These are phyloP conservation scores for Melitaea cinxia DNA, from an alignment of 1,140 invertebrate genomes.

Conservation along the genomic window DNA sequence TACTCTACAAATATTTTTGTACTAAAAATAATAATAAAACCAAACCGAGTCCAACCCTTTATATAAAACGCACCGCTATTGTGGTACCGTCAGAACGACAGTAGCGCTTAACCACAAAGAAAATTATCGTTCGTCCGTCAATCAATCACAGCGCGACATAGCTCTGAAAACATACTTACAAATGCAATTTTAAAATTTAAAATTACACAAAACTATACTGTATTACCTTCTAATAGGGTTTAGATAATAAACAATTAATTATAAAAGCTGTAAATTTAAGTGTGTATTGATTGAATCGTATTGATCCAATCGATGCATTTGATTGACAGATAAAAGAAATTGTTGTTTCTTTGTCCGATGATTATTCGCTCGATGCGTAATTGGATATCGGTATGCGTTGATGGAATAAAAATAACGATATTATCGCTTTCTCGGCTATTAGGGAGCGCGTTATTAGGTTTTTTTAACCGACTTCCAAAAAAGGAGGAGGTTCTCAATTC, in stretches of 20 bases:
- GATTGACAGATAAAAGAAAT: conserved; percentile 75
- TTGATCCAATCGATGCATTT: conserved; percentile 66
- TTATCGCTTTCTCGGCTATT: conserved; percentile 29
- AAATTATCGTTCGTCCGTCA: conserved; percentile 67
- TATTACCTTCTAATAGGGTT: not conserved
- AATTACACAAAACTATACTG: not conserved
- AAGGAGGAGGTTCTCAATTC: not conserved
- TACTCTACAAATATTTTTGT: not conserved
- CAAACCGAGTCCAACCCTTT: conserved; percentile 11
- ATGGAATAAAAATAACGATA: conserved; percentile 52
- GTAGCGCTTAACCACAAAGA: conserved; percentile 62
- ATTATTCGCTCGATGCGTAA: conserved; percentile 65
- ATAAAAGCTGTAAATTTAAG: conserved; percentile 27
- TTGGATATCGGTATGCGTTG: conserved; percentile 56
- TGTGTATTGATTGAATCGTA: conserved; percentile 43
- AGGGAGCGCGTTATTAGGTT: conserved; percentile 24
- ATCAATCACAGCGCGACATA: conserved; percentile 63
- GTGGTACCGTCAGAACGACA: conserved; percentile 31
- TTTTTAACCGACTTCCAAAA: too few species aligned
- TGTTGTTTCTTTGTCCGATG: conserved; percentile 64
- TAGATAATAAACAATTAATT: not conserved
- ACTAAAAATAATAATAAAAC: not conserved
- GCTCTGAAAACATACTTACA: conserved; percentile 34
- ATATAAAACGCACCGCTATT: conserved; percentile 13
- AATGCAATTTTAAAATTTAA: conserved; percentile 3